phyloP scores from a whole-genome alignment of 2,888 invertebrate genomes.

The Timema cristinae region DNA sequence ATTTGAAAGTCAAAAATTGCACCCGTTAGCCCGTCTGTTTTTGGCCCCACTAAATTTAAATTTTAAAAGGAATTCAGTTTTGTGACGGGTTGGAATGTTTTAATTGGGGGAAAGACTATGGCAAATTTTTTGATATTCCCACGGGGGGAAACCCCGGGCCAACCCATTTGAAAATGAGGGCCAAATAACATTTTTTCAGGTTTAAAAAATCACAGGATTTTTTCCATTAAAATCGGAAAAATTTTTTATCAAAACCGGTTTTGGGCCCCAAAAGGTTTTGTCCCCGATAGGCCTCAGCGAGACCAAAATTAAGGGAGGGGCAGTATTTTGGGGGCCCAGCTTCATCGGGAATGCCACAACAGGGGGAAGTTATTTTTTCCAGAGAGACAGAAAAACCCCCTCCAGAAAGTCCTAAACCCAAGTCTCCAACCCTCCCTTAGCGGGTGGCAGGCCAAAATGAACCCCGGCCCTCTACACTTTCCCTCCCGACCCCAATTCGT shows the following conservation, averaged over 20 bases:
- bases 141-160: slow-evolving; percentile 16
- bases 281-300: slow-evolving; percentile 24
- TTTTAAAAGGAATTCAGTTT: slow-evolving; percentile 11
- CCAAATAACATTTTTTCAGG: slow-evolving; percentile 23
- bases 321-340: background rate
- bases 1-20: background rate
- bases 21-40: slow-evolving; percentile 37
- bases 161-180: slow-evolving; percentile 17
- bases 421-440: background rate
- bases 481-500: background rate
- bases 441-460: background rate
- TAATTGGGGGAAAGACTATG: slow-evolving; percentile 25
- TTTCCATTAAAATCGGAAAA: slow-evolving; percentile 23
- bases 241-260: slow-evolving; percentile 25
- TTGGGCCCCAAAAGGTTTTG: slow-evolving; percentile 17
- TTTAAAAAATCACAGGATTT: slow-evolving; percentile 22
- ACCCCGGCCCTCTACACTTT: background rate
- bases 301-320: background rate
- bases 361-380: background rate
- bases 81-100: slow-evolving; percentile 25
- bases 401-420: background rate
- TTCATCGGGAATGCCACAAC: background rate
- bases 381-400: background rate
- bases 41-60: slow-evolving; percentile 35
- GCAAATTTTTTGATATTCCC: slow-evolving; percentile 25